Conservation (phyloP, 2,797 vertebrate species). For the Ceryle rudis region DNA sequence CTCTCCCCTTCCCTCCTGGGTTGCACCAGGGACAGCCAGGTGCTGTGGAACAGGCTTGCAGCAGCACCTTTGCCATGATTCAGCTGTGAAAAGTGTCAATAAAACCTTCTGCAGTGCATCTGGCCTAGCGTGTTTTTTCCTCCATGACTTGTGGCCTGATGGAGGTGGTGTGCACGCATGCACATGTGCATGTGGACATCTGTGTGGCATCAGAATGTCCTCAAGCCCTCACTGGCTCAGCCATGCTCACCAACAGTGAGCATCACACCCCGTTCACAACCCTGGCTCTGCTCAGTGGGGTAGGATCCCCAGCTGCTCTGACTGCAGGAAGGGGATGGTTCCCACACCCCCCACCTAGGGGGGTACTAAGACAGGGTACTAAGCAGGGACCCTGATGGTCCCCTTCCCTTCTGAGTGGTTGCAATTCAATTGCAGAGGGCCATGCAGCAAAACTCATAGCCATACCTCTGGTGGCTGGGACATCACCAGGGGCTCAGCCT, state of each 20-base stretch:
- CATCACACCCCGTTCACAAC: no score
- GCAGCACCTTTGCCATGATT: not conserved
- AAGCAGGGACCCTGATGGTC: not conserved
- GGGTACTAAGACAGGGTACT: not conserved
- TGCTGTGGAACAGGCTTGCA: not conserved
- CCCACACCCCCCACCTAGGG: not conserved
- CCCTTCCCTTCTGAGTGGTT: not conserved
- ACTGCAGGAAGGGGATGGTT: not conserved
- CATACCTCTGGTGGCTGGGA: not conserved
- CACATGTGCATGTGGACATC: accelerated
- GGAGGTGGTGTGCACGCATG: accelerated
- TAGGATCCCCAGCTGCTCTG: not conserved
- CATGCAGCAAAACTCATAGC: not conserved
- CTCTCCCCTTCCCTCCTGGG: not conserved
- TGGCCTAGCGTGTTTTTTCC: not conserved
- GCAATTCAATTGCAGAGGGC: not conserved
- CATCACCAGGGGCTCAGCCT: not conserved
- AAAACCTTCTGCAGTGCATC: not conserved
- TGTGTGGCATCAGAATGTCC: accelerated
- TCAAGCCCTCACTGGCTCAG: accelerated
- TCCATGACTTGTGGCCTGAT: accelerated
- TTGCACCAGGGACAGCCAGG: not conserved
- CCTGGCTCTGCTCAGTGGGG: accelerated
- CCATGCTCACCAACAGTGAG: not conserved
- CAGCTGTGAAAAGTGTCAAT: not conserved